phyloP scores from a whole-genome alignment of 2,113 vertebrate species.

The Sciurus niger region DNA sequence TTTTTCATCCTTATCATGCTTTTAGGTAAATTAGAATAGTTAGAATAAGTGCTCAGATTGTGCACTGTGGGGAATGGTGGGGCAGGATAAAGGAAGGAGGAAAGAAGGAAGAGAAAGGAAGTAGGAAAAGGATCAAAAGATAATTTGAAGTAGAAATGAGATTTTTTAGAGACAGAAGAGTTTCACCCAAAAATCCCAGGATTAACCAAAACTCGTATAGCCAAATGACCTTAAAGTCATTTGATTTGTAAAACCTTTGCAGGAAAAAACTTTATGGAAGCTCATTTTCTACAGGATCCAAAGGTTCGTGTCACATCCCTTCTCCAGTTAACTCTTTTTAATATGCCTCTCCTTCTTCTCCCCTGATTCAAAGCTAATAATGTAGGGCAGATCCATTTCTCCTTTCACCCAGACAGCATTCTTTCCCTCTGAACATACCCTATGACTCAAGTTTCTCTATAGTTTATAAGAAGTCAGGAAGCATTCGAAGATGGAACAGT shows the following conservation, averaged over 20 bases:
- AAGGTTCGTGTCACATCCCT: not conserved
- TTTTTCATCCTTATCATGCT: not conserved
- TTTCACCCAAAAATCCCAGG: not conserved
- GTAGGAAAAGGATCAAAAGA: not conserved
- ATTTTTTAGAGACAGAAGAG: not conserved
- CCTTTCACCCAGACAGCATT: not conserved
- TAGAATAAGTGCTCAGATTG: not conserved
- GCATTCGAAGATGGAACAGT: not conserved
- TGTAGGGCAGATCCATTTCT: not conserved
- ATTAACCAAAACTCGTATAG: not conserved
- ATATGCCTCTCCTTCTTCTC: not conserved
- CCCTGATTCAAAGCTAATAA: not conserved
- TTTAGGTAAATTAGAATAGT: constrained; percentile 46
- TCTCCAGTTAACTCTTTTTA: not conserved
- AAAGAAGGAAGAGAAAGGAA: not conserved
- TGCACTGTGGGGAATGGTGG: not conserved
- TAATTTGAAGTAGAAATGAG: constrained; percentile 20
- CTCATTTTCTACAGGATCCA: not conserved
- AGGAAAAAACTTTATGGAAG: not conserved
- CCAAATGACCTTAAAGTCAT: not conserved
- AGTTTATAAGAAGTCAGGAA: not conserved
- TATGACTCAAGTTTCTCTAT: not conserved
- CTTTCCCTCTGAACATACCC: not conserved
- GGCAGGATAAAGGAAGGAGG: not conserved
- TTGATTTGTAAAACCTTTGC: not conserved